Conservation (phyloP, 2,888 invertebrate genomes). For the Ceramica pisi region DNA sequence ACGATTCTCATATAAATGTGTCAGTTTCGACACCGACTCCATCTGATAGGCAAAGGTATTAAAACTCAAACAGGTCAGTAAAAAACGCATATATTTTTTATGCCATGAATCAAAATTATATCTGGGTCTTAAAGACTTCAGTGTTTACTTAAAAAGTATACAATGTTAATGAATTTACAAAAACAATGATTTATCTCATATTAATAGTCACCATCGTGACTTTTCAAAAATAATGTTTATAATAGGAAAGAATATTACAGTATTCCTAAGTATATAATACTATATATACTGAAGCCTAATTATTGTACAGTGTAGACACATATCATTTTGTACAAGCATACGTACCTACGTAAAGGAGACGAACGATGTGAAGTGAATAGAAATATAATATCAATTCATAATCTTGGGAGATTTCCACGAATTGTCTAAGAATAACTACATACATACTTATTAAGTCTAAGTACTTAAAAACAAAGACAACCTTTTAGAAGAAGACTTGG, state of each 20-base stretch:
- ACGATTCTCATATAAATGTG: conserved; percentile 11
- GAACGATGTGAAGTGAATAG: conserved; percentile 63
- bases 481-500: conserved; percentile 59
- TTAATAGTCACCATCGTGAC: conserved; percentile 61
- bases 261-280: conserved; percentile 66
- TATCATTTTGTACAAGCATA: conserved; percentile 69
- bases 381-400: conserved; percentile 53
- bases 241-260: conserved; percentile 63
- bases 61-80: conserved; percentile 65
- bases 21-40: conserved; percentile 38
- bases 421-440: conserved; percentile 58
- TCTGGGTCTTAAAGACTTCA: conserved; percentile 64
- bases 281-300: conserved; percentile 66
- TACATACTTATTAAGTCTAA: conserved; percentile 56
- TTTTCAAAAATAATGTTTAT: conserved; percentile 54
- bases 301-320: conserved; percentile 68
- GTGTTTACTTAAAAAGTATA: conserved; percentile 65
- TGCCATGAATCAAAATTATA: conserved; percentile 66
- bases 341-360: conserved; percentile 61
- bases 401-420: conserved; percentile 42
- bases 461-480: conserved; percentile 63
- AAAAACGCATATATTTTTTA: conserved; percentile 65
- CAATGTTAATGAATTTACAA: conserved; percentile 66
- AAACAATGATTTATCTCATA: conserved; percentile 63
- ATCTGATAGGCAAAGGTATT: conserved; percentile 57